phyloP scores from a whole-genome alignment of 2,888 invertebrate genomes.

The Slavum lentiscoides region DNA sequence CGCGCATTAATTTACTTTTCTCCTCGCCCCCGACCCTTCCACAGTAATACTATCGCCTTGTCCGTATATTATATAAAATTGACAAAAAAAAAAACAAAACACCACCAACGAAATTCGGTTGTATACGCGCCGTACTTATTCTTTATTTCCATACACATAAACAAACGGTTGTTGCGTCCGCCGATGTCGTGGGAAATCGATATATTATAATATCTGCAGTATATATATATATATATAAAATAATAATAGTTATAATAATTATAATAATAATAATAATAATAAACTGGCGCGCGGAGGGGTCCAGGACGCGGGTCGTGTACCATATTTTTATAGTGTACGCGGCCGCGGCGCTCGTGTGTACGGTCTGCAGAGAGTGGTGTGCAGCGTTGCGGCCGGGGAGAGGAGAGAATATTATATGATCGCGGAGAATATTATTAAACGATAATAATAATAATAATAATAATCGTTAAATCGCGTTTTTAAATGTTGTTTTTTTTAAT shows the following conservation, averaged over 20 bases:
- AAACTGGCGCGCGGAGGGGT: neutral
- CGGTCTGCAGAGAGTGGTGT: too few species aligned
- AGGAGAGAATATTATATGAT: neutral
- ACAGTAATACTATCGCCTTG: too few species aligned
- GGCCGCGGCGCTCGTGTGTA: neutral
- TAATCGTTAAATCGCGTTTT: slow-evolving; percentile 47
- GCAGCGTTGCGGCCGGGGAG: too few species aligned
- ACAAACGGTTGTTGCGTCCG: neutral
- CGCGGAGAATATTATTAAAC: slow-evolving; percentile 24
- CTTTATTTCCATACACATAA: neutral
- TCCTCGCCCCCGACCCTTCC: too few species aligned
- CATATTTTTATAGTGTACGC: neutral
- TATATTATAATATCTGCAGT: neutral
- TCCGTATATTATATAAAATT: too few species aligned
- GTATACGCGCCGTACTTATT: neutral
- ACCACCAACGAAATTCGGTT: too few species aligned
- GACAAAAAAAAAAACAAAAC: too few species aligned
- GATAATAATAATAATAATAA: slow-evolving; percentile 7
- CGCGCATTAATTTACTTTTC: too few species aligned
- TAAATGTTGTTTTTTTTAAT: slow-evolving; percentile 42
- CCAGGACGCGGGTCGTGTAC: neutral
- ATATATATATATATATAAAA: neutral
- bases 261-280: neutral
- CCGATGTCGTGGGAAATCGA: slow-evolving; percentile 47
- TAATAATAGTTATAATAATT: too few species aligned